phyloP scores from a whole-genome alignment of 1,140 invertebrate species.

The Drosophila sucinea region DNA sequence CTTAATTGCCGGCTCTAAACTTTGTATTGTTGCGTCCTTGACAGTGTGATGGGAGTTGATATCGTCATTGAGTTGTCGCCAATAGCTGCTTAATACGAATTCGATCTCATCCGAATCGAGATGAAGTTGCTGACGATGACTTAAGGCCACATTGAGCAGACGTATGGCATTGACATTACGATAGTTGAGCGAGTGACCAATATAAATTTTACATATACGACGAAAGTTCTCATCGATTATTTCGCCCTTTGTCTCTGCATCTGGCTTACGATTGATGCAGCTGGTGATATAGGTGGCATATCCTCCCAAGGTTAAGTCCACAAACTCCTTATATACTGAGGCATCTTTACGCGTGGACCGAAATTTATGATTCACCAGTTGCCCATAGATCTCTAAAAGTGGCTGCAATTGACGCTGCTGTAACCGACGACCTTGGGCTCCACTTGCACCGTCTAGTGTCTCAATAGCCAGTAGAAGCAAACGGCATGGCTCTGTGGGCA shows the following conservation, averaged over 20 bases:
- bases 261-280: slow-evolving; percentile 54
- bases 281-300: slow-evolving; percentile 57
- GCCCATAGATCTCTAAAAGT: slow-evolving; percentile 63
- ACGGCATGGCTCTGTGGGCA: slow-evolving; percentile 31
- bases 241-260: slow-evolving; percentile 8
- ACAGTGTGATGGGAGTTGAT: slow-evolving; percentile 31
- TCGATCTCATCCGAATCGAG: slow-evolving; percentile 77
- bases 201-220: slow-evolving; percentile 77
- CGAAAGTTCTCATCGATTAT: slow-evolving; percentile 69
- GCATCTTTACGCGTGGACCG: slow-evolving; percentile 53
- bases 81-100: slow-evolving; percentile 70
- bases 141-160: slow-evolving; percentile 68
- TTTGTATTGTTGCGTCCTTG: slow-evolving; percentile 26
- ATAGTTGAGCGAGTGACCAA: slow-evolving; percentile 76
- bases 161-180: slow-evolving; percentile 65
- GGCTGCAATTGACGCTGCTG: slow-evolving; percentile 65
- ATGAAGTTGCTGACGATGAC: slow-evolving; percentile 66
- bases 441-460: slow-evolving; percentile 47
- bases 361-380: slow-evolving; percentile 60
- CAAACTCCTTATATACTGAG: slow-evolving; percentile 49
- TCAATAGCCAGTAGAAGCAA: slow-evolving; percentile 69
- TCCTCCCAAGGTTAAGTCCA: slow-evolving; percentile 51
- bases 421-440: slow-evolving; percentile 47
- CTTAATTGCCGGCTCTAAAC: slow-evolving; percentile 61
- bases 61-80: slow-evolving; percentile 70